Base-by-base conservation (phyloP, 2,888 invertebrate genomes). In the Troides aeacus region DNA sequence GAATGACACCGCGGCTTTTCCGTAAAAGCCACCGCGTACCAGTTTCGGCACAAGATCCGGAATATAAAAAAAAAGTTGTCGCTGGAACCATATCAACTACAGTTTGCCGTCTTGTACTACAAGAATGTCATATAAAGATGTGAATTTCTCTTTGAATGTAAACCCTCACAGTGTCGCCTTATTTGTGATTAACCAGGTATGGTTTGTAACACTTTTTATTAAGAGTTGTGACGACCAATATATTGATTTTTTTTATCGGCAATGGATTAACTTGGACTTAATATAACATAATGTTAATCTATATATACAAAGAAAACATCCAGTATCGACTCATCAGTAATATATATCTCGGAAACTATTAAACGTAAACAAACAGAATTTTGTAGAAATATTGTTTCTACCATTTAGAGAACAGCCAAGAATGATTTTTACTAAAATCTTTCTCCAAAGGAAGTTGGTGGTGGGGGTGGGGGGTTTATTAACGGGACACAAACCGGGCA, bases 1-100 rank as follows among this genome's bases (percentile, higher is more conserved):
- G 39, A 17, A 53, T 18, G 64, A 62, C 63, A 68, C 36, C 62
- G 39, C 53, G 70, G 53, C 66, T 66, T 66, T 62, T 42, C 70
- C 70, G 66, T 66, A 70, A 66, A 62, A 53, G 66, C 53, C 53
- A 63, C 23, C 23, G 66, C 65, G 69, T 69, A 65, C 62, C 65
- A 65, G 62, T 66, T 69, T 62, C 57, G 65, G n/a, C 18, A 12
- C 57, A 57, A 69, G 65, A 53, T 58, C 69, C 69, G 69, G 69
- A 50, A 39, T 39, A 39, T 15, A 62, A 64, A 62, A 46, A 62
- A 50, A 62, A 67, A 24, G 24, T 24, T 21, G 61, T 56, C 24
- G n/a, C 60, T 56, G 39, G 39, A 42, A 61, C n/a, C 56, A 23
- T 53, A 36, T 30, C 1, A 30, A 60, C n/a, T 53, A n/a, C 59